These are phyloP conservation scores for Beroe forskalii DNA, from an alignment of 37 sponge, comb jelly and placozoan species.

Conservation along the genomic window DNA sequence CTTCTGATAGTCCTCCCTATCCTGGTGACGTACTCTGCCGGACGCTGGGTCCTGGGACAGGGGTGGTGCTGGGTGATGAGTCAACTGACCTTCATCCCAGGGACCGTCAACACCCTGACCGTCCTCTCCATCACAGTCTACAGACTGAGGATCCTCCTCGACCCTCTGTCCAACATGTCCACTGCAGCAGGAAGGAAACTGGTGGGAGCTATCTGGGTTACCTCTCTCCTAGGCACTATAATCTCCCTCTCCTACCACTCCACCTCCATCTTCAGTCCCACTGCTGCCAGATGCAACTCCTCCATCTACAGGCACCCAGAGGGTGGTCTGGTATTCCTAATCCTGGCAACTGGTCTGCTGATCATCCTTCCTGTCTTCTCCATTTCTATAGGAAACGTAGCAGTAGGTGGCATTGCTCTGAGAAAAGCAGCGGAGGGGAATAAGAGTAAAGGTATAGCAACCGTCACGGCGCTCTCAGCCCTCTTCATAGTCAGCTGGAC, in stretches of 20 bases:
- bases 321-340: not conserved
- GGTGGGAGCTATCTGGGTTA: not conserved
- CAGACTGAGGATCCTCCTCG: not conserved
- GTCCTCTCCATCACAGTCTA: not conserved
- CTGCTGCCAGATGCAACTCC: constrained; percentile 14
- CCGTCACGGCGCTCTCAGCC: not conserved
- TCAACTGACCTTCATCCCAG: not conserved
- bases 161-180: not conserved
- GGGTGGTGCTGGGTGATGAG: not conserved
- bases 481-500: constrained; percentile 21
- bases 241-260: not conserved
- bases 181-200: not conserved
- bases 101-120: not conserved
- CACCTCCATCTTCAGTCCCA: not conserved
- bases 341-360: not conserved
- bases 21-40: not conserved
- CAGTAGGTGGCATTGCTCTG: not conserved
- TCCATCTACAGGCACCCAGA: constrained; percentile 9
- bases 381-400: not conserved
- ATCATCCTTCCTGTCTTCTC: constrained; percentile 17
- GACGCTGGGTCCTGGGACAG: not conserved
- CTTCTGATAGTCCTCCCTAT: no score
- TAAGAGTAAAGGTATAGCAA: not conserved
- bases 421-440: not conserved
- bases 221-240: not conserved